These are phyloP conservation scores for Actinernus sp. DNA, from an alignment of 92 coral and sea anemone genomes.

Conservation along the genomic window DNA sequence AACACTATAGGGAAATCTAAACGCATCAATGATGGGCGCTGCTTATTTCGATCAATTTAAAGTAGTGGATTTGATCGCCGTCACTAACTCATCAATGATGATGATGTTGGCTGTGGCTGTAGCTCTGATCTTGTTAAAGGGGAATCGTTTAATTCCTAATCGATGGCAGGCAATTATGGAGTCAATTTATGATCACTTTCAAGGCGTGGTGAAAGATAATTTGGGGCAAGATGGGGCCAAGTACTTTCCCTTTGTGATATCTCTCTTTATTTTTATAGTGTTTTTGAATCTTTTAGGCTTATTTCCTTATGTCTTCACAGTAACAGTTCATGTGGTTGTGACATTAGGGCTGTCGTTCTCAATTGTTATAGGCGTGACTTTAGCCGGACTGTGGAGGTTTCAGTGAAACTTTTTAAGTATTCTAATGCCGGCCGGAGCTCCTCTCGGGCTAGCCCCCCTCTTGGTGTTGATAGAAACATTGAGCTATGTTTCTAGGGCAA, in stretches of 20 bases:
- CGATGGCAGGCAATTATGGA: slow-evolving; percentile 81
- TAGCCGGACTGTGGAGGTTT: slow-evolving; percentile 66
- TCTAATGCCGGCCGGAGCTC: slow-evolving; percentile 90
- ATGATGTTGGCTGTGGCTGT: slow-evolving; percentile 74
- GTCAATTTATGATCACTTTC: slow-evolving; percentile 61
- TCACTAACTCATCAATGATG: slow-evolving; percentile 84
- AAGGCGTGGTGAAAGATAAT: slow-evolving; percentile 68
- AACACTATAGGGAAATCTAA: slow-evolving; percentile 1
- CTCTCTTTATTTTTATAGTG: slow-evolving; percentile 77
- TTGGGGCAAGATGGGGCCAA: slow-evolving; percentile 56
- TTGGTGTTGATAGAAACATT: slow-evolving; percentile 85
- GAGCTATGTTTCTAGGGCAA: slow-evolving; percentile 80
- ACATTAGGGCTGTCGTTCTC: slow-evolving; percentile 74
- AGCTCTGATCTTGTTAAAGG: slow-evolving; percentile 74
- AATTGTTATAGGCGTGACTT: slow-evolving; percentile 67
- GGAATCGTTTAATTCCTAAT: slow-evolving; percentile 70
- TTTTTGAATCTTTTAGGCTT: slow-evolving; percentile 80
- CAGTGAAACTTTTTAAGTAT: slow-evolving; percentile 75
- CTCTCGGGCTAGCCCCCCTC: slow-evolving; percentile 83
- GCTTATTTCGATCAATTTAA: slow-evolving; percentile 87
- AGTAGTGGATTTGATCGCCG: slow-evolving; percentile 68
- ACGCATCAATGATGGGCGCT: slow-evolving; percentile 48
- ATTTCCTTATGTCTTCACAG: slow-evolving; percentile 82
- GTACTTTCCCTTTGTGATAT: slow-evolving; percentile 71
- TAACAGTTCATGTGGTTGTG: slow-evolving; percentile 73